Evolutionary conservation across 2,888 invertebrate species (phyloP).

Genomic region (Brassicogethes aeneus): DNA sequence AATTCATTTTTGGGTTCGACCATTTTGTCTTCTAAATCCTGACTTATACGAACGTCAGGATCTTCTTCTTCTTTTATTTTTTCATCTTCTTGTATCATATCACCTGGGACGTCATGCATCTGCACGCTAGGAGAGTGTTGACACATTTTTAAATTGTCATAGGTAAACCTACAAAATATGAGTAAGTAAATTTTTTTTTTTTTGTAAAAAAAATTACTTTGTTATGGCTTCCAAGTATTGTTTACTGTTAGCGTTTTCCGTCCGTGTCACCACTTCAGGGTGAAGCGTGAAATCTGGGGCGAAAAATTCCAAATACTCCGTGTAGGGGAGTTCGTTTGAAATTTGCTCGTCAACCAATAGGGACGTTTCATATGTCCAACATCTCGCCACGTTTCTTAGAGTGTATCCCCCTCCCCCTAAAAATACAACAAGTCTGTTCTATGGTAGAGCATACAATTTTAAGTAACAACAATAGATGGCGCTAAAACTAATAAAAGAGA

Average conservation of each 20-base stretch:
- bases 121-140: conserved; percentile 94
- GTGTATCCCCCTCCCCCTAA: conserved; percentile 68
- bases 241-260: conserved; percentile 91
- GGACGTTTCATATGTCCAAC: conserved; percentile 99
- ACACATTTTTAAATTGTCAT: conserved; percentile 89
- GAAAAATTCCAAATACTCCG: conserved; percentile 95
- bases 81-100: conserved; percentile 65
- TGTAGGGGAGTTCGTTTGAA: conserved; percentile 89
- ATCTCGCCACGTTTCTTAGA: conserved; percentile 90
- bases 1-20: conserved; percentile 82
- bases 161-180: conserved; percentile 53
- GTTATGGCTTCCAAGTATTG: conserved; percentile 91
- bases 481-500: too few species aligned
- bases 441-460: background rate
- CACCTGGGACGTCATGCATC: conserved; percentile 91
- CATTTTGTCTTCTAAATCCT: conserved; percentile 71
- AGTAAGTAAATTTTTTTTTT: background rate
- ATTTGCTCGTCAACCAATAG: conserved; percentile 87
- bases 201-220: conserved; percentile 32
- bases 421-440: background rate
- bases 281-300: conserved; percentile 95
- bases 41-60: conserved; percentile 70
- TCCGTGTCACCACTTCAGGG: conserved; percentile 79
- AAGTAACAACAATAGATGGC: too few species aligned
- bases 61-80: conserved; percentile 67